These are phyloP conservation scores for Montipora capitata DNA, from an alignment of 92 coral and sea anemone genomes.

Conservation along the genomic window DNA sequence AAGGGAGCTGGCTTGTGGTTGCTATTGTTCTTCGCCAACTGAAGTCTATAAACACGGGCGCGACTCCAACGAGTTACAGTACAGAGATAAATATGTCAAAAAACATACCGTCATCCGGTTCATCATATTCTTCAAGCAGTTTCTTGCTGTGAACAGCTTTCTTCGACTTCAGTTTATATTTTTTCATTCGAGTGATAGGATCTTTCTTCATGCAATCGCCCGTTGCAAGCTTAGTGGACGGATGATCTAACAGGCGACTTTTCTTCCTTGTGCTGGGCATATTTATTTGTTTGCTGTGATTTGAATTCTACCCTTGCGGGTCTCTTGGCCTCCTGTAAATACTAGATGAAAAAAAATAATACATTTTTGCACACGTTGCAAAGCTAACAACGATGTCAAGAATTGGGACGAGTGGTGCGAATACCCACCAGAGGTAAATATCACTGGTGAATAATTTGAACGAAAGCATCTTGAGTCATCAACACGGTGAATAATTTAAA, in stretches of 20 bases:
- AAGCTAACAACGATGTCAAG: neutral
- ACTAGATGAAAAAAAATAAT: neutral
- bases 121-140: slow-evolving; percentile 59
- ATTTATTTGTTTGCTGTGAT: neutral
- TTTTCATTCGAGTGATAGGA: slow-evolving; percentile 1
- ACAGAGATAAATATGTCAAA: neutral
- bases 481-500: slow-evolving; percentile 72
- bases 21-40: slow-evolving; percentile 18
- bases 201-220: slow-evolving; percentile 10
- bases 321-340: slow-evolving; percentile 16
- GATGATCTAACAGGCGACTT: slow-evolving; percentile 26
- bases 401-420: neutral
- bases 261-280: slow-evolving; percentile 58
- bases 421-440: slow-evolving; percentile 10
- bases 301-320: slow-evolving; percentile 36
- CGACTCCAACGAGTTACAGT: neutral
- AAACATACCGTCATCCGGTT: slow-evolving; percentile 53
- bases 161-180: slow-evolving; percentile 56
- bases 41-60: slow-evolving; percentile 18
- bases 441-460: slow-evolving; percentile 52
- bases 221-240: slow-evolving; percentile 11
- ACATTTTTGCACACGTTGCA: neutral
- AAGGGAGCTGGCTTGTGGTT: neutral
- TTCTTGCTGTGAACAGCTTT: slow-evolving; percentile 56
- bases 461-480: slow-evolving; percentile 75